Evolutionary conservation across 2,113 vertebrate genomes (phyloP), one percentile per base, ranked within the genome.

Genomic region (Oceanodroma tethys): DNA sequence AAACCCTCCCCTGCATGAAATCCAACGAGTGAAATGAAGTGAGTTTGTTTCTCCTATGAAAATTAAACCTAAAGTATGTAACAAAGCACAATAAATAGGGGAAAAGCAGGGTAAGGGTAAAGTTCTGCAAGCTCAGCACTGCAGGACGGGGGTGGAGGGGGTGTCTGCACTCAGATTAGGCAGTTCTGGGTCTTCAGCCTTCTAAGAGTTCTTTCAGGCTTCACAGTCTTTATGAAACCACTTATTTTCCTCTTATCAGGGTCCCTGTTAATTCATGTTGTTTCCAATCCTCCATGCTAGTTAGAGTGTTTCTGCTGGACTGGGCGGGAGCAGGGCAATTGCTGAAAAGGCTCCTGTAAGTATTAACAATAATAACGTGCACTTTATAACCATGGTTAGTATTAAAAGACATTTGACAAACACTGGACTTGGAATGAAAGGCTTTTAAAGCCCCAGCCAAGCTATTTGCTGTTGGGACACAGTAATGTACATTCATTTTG

Each of bases 401-500:
- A 84, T 80, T 71, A 45, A 63, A 83, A 75, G 87, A 53, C 92
- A 80, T 94, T 82, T 52, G 53, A 90, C 70, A 87, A 93, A 94
- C 60, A 66, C 42, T 32, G 81, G 66, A 40, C 78, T 82, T 73
- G 87, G 68, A 83, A 91, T 56, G 93, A 95, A 90, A 94, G 87
- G 90, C 86, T 96, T 96, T 90, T 84, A 91, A 89, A 91, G 73
- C 70, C 58, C 66, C 86, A 66, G 87, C 81, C 92, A 94, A 84
- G 66, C 81, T 86, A 45, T 95, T 71, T 88, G 90, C 96, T 95
- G 92, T 95, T 88, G 91, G 86, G 59, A 58, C 36, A 25, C 50
- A 74, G 93, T 75, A 94, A 97, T 81, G 90, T 86, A 80, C 90
- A 78, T 95, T 95, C 86, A 93, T 94, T 94, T 80, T 42, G 53